These are phyloP conservation scores for Prunella fulvescens DNA, from an alignment of 2,113 vertebrate species.

Conservation along the genomic window DNA sequence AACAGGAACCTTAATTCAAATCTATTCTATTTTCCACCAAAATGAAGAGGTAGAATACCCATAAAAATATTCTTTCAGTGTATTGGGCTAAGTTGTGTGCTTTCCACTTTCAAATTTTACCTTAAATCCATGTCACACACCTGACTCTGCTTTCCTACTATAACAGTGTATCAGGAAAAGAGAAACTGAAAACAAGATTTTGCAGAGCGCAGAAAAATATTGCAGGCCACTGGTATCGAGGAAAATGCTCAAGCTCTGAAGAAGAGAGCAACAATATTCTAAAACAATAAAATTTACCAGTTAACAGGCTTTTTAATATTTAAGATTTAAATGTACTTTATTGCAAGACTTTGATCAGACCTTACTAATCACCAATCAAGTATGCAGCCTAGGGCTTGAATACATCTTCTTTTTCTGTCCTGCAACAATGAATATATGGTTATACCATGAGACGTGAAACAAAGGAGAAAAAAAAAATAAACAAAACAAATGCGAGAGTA, in stretches of 20 bases:
- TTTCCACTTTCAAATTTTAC: neutral
- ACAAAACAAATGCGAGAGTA: neutral
- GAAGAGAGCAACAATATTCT: neutral
- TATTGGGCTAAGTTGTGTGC: neutral
- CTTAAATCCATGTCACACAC: neutral
- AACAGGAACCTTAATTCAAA: neutral
- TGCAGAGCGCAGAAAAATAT: neutral
- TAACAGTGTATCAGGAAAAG: neutral
- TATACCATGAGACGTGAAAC: neutral
- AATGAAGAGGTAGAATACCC: neutral
- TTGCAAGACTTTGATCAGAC: neutral
- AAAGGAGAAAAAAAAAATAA: neutral
- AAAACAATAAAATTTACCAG: neutral
- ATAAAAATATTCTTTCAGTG: neutral
- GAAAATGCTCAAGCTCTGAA: neutral
- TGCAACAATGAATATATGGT: neutral
- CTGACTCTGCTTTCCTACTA: neutral
- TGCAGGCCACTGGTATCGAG: neutral
- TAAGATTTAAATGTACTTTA: neutral
- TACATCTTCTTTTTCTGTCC: neutral
- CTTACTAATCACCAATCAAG: neutral
- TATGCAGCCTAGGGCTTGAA: neutral
- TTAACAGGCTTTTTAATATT: neutral
- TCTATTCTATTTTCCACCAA: neutral
- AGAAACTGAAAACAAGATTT: accelerated